Evolutionary conservation across 2,797 vertebrate genomes (phyloP).

Genomic region (Bradypodion ventrale): DNA sequence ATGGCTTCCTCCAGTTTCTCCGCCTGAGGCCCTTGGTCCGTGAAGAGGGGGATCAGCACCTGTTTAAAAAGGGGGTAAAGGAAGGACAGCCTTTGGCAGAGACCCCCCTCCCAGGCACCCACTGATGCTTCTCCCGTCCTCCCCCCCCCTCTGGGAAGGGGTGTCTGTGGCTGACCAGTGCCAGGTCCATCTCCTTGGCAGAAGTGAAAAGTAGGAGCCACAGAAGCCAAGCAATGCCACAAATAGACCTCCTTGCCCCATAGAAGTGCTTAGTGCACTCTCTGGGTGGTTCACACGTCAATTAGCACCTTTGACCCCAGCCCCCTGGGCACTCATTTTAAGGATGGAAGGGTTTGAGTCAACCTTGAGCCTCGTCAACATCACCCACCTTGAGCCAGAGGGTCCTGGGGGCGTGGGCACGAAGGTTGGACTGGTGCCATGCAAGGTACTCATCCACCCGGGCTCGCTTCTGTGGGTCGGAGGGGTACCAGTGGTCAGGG

Average conservation of each 20-base stretch:
- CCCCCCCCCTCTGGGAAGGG: not conserved
- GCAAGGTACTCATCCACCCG: conserved; percentile 82
- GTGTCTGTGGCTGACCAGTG: not conserved
- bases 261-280: no score
- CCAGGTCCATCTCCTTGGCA: not conserved
- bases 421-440: conserved; percentile 82
- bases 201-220: no score
- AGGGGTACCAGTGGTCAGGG: conserved; percentile 86
- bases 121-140: no score
- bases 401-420: conserved; percentile 73
- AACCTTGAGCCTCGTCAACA: no score
- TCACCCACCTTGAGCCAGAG: conserved; percentile 79
- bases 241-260: no score
- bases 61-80: not conserved
- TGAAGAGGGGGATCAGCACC: conserved; percentile 22
- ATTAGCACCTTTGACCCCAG: no score
- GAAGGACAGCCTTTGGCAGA: not conserved
- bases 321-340: no score
- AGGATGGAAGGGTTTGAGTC: no score
- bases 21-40: conserved; percentile 46
- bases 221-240: no score
- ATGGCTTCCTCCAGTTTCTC: conserved; percentile 70
- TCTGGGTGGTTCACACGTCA: no score
- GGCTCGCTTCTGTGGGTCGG: conserved; percentile 78
- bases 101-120: not conserved